Evolutionary conservation across 1,140 invertebrate species (phyloP).

Genomic region (Drosophila santomea): DNA sequence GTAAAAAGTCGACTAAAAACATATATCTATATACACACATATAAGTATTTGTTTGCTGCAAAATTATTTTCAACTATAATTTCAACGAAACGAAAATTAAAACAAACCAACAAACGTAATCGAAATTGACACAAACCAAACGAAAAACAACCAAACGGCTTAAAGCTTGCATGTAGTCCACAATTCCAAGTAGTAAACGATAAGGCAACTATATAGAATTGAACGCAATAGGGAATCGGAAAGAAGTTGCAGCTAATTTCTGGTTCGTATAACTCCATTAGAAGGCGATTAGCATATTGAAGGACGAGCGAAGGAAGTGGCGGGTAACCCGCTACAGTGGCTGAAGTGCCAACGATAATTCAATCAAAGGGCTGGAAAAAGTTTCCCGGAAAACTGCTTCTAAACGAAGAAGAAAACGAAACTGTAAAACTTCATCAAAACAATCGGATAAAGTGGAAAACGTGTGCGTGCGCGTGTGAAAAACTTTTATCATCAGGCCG

Average conservation of each 20-base stretch:
- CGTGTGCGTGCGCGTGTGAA: conserved; percentile 59
- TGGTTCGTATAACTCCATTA: conserved; percentile 82
- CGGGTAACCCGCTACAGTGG: conserved; percentile 31
- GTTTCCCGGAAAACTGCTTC: conserved; percentile 26
- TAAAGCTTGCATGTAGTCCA: conserved; percentile 51
- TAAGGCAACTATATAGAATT: conserved; percentile 26
- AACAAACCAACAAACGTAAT: conserved; percentile 44
- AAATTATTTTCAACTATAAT: conserved; percentile 79
- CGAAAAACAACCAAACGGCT: conserved; percentile 57
- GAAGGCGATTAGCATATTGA: conserved; percentile 62
- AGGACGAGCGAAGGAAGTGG: conserved; percentile 2
- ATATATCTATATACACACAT: conserved; percentile 59
- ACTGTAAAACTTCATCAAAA: conserved; percentile 67
- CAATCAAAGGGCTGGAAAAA: conserved; percentile 55
- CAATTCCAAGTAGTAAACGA: conserved; percentile 35
- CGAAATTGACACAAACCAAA: conserved; percentile 20
- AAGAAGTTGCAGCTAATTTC: conserved; percentile 57
- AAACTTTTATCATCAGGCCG: conserved; percentile 48
- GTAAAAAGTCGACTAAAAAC: conserved; percentile 82
- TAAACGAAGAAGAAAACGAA: neutral
- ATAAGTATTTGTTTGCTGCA: conserved; percentile 76
- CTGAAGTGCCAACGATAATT: conserved; percentile 69
- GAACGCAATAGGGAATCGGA: conserved; percentile 20
- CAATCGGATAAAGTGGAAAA: conserved; percentile 68
- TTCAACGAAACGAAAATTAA: conserved; percentile 59